Evolutionary conservation across 2,113 vertebrate species (phyloP), one percentile per base, ranked within the genome.

Genomic region (Perca fluviatilis): DNA sequence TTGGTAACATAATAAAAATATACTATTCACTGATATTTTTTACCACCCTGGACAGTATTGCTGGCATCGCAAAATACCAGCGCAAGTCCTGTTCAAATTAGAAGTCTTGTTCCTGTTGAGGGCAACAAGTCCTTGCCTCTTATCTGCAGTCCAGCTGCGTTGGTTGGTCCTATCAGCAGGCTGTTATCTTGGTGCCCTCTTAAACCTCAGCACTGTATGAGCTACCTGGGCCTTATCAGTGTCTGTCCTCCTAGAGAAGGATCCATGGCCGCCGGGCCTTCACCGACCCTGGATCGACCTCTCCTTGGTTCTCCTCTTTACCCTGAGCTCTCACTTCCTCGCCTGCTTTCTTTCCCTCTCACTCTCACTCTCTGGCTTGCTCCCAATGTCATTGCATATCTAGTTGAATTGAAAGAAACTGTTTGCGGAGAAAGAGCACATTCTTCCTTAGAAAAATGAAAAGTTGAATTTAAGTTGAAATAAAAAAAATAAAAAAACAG

Each of bases 41-140:
- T n/a, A 2, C 0, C 54, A 19, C 4, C 3, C 30, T 12, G 36
- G 4, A 61, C n/a, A 16, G 40, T 36, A 25, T 54, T 80, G 75
- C 30, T 62, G 62, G 16, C 49, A 40, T 36, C 0, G 30, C 77
- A 77, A 21, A 78, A 64, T 60, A 18, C 16, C 16, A 46, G 64
- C 14, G 30, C 9, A 66, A 57, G 79, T 60, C 30, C 69, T 25
- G 53, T 80, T 67, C 83, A 82, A 90, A 87, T 82, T 65, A 87
- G 61, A 84, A 79, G 84, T 86, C 60, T 82, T 94, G 91, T 90
- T 88, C 33, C 70, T 84, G 84, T 91, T 27, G 77, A 91, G 88
- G 92, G 90, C 91, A 92, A 93, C 83, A 93, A 94, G 93, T 93
- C 91, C 88, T 94, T 92, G 91, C 86, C 73, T 92, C 90, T 95